These are phyloP conservation scores for Empidonax alnorum DNA, from an alignment of 2,113 vertebrate genomes.

Conservation along the genomic window DNA sequence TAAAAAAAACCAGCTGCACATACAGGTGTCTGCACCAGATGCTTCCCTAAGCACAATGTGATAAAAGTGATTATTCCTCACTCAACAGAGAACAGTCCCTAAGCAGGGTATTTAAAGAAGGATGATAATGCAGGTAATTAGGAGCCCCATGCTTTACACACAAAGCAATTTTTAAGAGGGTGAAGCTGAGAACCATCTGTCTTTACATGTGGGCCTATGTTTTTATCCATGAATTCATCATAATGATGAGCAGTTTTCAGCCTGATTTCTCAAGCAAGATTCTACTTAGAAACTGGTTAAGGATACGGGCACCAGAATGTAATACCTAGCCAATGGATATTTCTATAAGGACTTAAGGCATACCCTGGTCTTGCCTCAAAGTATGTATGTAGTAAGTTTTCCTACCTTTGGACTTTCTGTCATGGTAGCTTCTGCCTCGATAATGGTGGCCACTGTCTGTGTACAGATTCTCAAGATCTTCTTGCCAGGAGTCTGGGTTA, in stretches of 20 bases:
- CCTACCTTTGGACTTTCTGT: conserved; percentile 90
- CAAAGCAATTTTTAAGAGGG: conserved; percentile 14
- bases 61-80: conserved; percentile 64
- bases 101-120: conserved; percentile 39
- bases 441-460: conserved; percentile 81
- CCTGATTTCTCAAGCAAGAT: neutral
- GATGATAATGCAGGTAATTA: conserved; percentile 38
- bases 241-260: neutral
- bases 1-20: conserved; percentile 57
- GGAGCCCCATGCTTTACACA: neutral
- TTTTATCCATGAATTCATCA: neutral
- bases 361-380: neutral
- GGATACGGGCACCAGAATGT: neutral
- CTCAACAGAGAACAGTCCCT: conserved; percentile 42
- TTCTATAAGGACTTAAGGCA: neutral
- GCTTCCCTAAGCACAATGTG: conserved; percentile 50
- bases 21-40: conserved; percentile 67
- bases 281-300: neutral
- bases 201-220: neutral
- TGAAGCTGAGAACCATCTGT: conserved; percentile 33
- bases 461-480: conserved; percentile 91
- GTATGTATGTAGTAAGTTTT: neutral
- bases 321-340: neutral
- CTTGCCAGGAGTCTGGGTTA: conserved; percentile 90
- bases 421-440: conserved; percentile 87